Evolutionary conservation across 2,797 vertebrate genomes (phyloP).

Genomic region (Platalea minor): DNA sequence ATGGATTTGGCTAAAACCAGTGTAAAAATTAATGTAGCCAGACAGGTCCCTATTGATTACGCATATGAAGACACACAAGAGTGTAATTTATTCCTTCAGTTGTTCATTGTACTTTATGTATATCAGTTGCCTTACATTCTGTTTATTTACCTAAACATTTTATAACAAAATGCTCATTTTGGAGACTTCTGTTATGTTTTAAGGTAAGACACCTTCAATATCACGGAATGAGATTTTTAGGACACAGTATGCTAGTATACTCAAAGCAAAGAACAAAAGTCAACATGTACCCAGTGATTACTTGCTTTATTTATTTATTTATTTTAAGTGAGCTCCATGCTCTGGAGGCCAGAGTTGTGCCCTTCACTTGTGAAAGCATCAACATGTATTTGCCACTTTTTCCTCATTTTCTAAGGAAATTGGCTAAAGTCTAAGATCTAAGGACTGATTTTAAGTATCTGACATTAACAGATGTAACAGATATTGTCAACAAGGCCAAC

Average conservation of each 20-base stretch:
- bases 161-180: background rate
- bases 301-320: background rate
- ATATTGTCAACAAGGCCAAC: background rate
- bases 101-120: background rate
- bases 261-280: background rate
- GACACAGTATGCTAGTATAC: background rate
- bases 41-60: background rate
- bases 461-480: background rate
- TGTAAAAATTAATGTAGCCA: background rate
- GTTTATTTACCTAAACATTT: background rate
- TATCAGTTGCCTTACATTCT: background rate
- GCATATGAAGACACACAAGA: background rate
- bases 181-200: background rate
- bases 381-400: background rate
- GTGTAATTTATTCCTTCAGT: background rate
- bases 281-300: background rate
- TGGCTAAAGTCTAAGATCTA: background rate
- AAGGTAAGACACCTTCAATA: background rate
- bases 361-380: background rate
- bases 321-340: background rate
- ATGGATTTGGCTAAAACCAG: background rate
- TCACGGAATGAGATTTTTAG: background rate
- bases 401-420: background rate
- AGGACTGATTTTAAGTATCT: background rate
- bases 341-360: background rate